phyloP scores from a whole-genome alignment of 2,113 vertebrate species.

The Ramphastos sulfuratus region DNA sequence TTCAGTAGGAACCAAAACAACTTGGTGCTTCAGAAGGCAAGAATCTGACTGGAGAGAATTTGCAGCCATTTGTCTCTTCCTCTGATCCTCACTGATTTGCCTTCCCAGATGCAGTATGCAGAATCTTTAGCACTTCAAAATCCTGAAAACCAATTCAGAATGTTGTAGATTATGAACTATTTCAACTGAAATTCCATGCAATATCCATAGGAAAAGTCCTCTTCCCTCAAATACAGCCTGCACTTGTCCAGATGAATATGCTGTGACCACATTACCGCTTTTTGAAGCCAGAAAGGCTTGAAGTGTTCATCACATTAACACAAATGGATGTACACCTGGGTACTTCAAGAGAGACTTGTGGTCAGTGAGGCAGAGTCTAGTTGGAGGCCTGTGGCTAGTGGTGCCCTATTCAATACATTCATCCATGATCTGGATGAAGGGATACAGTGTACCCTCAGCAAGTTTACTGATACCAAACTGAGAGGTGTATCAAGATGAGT shows the following conservation, averaged over 20 bases:
- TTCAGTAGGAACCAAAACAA: not conserved
- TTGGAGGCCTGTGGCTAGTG: no score
- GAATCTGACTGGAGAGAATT: not conserved
- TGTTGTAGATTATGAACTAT: not conserved
- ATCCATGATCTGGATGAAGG: no score
- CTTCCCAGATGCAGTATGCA: not conserved
- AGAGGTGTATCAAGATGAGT: no score
- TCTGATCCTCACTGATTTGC: not conserved
- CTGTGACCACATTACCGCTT: not conserved
- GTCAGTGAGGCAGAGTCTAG: no score
- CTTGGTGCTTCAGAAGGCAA: not conserved
- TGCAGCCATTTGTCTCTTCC: not conserved
- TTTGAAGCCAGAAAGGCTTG: no score
- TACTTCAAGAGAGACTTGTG: no score
- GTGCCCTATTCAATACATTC: no score
- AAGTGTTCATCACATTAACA: no score
- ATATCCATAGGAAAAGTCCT: not conserved
- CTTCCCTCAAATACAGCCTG: not conserved
- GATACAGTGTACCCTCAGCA: no score
- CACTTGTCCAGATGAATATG: not conserved
- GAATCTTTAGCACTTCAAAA: not conserved
- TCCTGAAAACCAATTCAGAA: not conserved
- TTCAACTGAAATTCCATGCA: fast-evolving
- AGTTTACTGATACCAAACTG: no score
- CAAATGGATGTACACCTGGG: no score